A percentile compares a stretch with the other conserved stretches of the same genome.
phyloP scores from a whole-genome alignment of 1,140 invertebrate species.

The Anoplophora glabripennis region DNA sequence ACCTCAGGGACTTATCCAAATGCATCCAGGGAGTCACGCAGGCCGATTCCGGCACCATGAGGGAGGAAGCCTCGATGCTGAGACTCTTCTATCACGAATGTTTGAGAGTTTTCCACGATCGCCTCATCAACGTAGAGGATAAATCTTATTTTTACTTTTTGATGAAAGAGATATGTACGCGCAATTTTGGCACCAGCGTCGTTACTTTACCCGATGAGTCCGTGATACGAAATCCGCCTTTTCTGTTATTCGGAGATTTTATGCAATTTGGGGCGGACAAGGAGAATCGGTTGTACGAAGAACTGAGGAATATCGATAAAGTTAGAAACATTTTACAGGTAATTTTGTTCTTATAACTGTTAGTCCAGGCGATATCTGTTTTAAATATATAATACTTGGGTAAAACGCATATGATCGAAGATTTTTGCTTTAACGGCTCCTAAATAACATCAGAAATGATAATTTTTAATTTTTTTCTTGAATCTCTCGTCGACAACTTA shows the following conservation, averaged over 20 bases:
- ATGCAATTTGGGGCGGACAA: constrained; percentile 70
- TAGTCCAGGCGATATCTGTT: no score
- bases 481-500: no score
- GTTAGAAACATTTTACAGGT: constrained; percentile 67
- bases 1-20: constrained; percentile 84
- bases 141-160: constrained; percentile 74
- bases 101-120: constrained; percentile 86
- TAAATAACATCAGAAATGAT: no score
- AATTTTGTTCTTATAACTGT: constrained; percentile 17
- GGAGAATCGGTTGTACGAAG: constrained; percentile 79
- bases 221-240: constrained; percentile 63
- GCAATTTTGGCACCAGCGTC: constrained; percentile 62
- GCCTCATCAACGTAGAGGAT: constrained; percentile 72
- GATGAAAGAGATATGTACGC: constrained; percentile 60
- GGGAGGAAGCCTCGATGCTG: constrained; percentile 62
- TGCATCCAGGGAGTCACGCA: constrained; percentile 84
- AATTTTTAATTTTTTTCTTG: no score
- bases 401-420: no score
- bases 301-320: constrained; percentile 74
- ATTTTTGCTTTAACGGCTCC: no score
- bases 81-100: constrained; percentile 87
- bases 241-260: constrained; percentile 84
- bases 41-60: constrained; percentile 62
- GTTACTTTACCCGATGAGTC: constrained; percentile 63
- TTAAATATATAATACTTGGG: no score